Evolutionary conservation across 2,888 invertebrate species (phyloP), one percentile per base, ranked within the genome.

Genomic region (Volucella bombylans): DNA sequence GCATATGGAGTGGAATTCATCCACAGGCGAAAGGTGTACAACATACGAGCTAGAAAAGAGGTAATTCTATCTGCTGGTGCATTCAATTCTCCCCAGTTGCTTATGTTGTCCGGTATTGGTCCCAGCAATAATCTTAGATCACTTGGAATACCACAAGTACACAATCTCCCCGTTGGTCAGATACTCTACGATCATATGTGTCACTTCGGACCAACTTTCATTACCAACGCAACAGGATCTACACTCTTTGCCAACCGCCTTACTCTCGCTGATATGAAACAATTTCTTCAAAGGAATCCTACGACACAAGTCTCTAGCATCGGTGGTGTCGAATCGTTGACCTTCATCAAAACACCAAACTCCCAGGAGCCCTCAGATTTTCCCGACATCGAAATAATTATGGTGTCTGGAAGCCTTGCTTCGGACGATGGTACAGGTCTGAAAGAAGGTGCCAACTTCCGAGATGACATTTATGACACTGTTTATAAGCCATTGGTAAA

Each of bases 61-160:
- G 95, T 98, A 0, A 96, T 98, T 71, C 89, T 98, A 14, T 95
- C 96, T 12, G 97, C 96, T 1, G 98, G 98, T 0, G 94, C 97
- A 1, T 95, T 98, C 86, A 96, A 96, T 88, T 96, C 97, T 0
- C 97, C 98, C 0, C 98, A 98, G 90, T 90, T 98, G 2, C 93
- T 98, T 10, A 96, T 98, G 96, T 91, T 98, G 6, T 97, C 97
- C 8, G 97, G 97, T 0, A 89, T 94, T 11, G 94, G 94, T 2
- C 94, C 94, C 0, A 91, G 88, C 77, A 89, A 93, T 57, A 93
- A 95, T 87, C 90, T 95, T 1, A 88, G 90, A 18, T 91, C 92
- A 3, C 89, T 93, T 4, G 93, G 92, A 0, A 93, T 95, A 77
- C 94, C 94, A 0, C 90, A 95, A 0, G 88, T 95, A 2, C 91